Evolutionary conservation across 2,888 invertebrate genomes (phyloP), one percentile per base, ranked within the genome.

Genomic region (Leptinotarsa haldemani): DNA sequence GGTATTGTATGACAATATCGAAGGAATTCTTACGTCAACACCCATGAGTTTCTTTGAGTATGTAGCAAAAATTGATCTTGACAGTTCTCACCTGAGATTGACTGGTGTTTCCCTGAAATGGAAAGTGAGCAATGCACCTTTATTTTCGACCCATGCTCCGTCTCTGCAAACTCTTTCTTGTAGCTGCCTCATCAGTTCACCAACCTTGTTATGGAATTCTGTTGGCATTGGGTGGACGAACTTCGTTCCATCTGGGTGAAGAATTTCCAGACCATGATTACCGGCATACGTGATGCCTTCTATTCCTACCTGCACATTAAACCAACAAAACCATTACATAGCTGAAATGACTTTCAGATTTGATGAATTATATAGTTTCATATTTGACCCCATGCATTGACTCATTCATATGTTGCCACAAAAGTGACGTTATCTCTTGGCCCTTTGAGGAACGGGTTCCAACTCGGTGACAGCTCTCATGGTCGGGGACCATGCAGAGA

Each of bases 131-230:
- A 96, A 87, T 0, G 95, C 94, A 0, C 96, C 96, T 85, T 96
- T 96, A 88, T 96, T 96, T 86, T 96, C 96, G 12, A 96, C 96
- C 96, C 96, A 96, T 0, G 96, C 95, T 4, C 96, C 96, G 82
- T 96, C 95, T 79, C 90, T 92, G 86, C 95, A 96, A 3, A 95
- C 93, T 88, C 94, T 93, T 85, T 95, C 95, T 84, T 96, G 95
- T 63, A 96, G 88, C 0, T 93, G 90, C 83, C 95, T 94, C 80
- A 95, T 90, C 52, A 96, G 88, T 71, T 91, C 91, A 16, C 92
- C 93, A 50, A 95, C 95, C 87, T 94, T 95, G 77, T 92, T 93
- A 82, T 95, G 94, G 80, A 93, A 92, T 83, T 95, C 95, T 78
- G 93, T 91, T 0, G 96, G 96, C 95, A 96, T 95, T 0, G 96